Conservation (phyloP, 2,888 invertebrate genomes). For the Pogonocherus hispidulus region DNA sequence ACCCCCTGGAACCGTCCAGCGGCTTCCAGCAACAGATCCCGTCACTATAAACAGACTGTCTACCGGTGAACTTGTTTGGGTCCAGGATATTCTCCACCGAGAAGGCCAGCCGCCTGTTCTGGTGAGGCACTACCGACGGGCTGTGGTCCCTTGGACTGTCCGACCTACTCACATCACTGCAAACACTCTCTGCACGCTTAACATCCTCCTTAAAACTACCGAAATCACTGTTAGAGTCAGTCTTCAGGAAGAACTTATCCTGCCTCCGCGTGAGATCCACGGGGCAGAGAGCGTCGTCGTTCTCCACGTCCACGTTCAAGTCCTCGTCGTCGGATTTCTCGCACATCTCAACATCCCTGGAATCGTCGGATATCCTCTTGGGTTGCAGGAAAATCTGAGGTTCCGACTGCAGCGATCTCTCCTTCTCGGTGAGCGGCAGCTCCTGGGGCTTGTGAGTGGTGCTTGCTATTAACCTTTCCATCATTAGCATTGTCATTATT, state of each 20-base stretch:
- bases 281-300: conserved; percentile 67
- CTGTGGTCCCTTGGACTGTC: conserved; percentile 64
- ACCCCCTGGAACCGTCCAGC: conserved; percentile 68
- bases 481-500: conserved; percentile 71
- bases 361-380: conserved; percentile 65
- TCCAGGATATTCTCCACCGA: conserved; percentile 93
- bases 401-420: conserved; percentile 54
- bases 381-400: conserved; percentile 63
- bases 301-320: conserved; percentile 67
- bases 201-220: conserved; percentile 58
- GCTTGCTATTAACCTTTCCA: conserved; percentile 67
- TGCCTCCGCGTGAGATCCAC: conserved; percentile 68
- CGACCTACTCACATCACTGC: conserved; percentile 67
- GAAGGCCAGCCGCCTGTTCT: conserved; percentile 82
- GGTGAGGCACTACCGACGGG: conserved; percentile 69
- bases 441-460: conserved; percentile 47
- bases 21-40: conserved; percentile 71
- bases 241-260: conserved; percentile 63
- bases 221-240: conserved; percentile 58
- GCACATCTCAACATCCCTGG: conserved; percentile 65
- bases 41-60: conserved; percentile 68
- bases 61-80: conserved; percentile 90
- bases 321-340: conserved; percentile 62
- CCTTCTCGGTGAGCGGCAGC: conserved; percentile 51
- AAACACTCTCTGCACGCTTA: conserved; percentile 68